These are phyloP conservation scores for Pongo pygmaeus DNA, from an alignment of 2,113 vertebrate genomes.

Conservation along the genomic window DNA sequence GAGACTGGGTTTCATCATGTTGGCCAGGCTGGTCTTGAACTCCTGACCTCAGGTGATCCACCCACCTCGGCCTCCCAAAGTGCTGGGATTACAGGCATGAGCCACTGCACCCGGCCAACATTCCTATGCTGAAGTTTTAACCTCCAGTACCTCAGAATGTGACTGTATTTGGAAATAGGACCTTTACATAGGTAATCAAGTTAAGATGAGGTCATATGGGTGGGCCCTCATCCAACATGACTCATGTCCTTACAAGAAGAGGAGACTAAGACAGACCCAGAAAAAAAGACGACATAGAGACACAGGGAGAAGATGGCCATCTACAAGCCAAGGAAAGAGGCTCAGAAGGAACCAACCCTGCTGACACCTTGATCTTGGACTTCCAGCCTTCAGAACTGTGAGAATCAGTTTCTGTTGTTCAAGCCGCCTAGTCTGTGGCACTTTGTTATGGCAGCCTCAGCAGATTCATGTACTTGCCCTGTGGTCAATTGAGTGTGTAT, in stretches of 20 bases:
- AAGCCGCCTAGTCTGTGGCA: no score
- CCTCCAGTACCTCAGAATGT: background rate
- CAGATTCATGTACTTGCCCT: background rate
- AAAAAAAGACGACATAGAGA: background rate
- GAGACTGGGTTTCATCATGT: no score
- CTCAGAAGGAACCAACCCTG: background rate
- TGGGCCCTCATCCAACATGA: background rate
- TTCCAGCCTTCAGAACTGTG: background rate
- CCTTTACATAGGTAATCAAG: background rate
- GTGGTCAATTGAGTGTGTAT: rapidly evolving
- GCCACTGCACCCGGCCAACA: no score
- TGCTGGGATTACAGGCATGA: no score
- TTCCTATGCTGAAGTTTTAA: background rate
- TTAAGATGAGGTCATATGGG: background rate
- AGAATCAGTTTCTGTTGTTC: background rate
- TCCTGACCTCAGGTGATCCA: no score
- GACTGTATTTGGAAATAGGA: background rate
- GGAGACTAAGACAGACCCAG: background rate
- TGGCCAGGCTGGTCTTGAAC: no score
- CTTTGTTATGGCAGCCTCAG: background rate
- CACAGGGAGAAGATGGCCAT: background rate
- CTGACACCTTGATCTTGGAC: background rate
- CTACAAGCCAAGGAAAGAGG: background rate
- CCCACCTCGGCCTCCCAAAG: no score
- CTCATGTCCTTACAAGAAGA: background rate